phyloP scores from a whole-genome alignment of 2,113 vertebrate genomes.

The Rhodinocichla rosea region DNA sequence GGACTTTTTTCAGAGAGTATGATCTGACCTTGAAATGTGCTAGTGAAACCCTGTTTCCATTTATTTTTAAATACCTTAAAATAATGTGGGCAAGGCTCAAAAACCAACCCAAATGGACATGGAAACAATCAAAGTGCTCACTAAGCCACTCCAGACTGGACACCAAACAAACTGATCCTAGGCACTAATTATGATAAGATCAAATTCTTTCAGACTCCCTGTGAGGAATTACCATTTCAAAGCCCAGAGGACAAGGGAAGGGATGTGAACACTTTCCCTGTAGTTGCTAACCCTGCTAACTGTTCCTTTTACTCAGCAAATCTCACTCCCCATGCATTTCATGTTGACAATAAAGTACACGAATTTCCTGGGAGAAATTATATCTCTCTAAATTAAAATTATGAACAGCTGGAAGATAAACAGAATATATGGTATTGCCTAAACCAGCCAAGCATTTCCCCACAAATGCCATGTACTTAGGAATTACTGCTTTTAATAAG shows the following conservation, averaged over 20 bases:
- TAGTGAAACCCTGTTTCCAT: neutral
- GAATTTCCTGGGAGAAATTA: neutral
- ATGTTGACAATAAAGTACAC: neutral
- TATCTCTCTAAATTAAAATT: neutral
- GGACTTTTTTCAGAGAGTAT: neutral
- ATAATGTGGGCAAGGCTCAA: neutral
- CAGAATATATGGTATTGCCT: neutral
- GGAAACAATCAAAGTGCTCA: neutral
- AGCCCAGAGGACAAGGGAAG: neutral
- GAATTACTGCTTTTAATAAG: conserved; percentile 58
- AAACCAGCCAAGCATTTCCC: neutral
- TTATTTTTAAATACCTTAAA: neutral
- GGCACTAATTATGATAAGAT: neutral
- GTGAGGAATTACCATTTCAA: neutral
- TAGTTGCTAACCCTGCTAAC: neutral
- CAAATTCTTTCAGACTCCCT: neutral
- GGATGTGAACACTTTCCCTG: neutral
- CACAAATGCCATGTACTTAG: neutral
- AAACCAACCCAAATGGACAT: neutral
- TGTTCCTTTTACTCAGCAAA: neutral
- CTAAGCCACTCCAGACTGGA: neutral
- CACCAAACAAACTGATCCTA: neutral
- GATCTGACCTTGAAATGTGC: neutral
- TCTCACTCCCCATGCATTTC: neutral
- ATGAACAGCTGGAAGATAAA: neutral